phyloP scores from a whole-genome alignment of 2,888 invertebrate species.

The Spatulosminthurus flaviceps region DNA sequence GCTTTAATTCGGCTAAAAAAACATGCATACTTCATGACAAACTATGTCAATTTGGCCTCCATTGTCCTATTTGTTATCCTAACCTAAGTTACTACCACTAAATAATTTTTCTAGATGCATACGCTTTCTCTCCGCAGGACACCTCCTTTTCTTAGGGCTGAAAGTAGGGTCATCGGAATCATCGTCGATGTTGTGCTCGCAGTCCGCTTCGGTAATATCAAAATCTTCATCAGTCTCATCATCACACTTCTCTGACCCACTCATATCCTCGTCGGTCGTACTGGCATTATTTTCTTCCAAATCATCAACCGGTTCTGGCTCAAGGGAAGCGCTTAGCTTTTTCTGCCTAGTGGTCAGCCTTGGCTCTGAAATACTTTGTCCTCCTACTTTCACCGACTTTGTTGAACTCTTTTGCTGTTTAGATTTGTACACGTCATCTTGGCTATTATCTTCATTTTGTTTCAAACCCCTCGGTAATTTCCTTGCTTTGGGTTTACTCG shows the following conservation, averaged over 20 bases:
- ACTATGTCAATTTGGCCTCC: no score
- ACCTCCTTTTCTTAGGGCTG: not conserved
- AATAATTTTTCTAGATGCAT: not conserved
- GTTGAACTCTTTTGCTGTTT: not conserved
- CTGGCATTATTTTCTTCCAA: not conserved
- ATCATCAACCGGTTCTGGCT: not conserved
- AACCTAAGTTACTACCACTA: no score
- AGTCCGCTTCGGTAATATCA: not conserved
- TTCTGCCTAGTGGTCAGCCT: not conserved
- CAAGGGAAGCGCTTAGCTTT: not conserved
- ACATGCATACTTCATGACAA: no score
- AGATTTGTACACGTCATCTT: not conserved
- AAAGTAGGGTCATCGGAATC: not conserved
- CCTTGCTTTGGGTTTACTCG: no score
- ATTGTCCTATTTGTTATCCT: not conserved
- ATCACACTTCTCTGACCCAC: not conserved
- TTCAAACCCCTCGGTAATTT: no score
- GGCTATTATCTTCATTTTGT: no score
- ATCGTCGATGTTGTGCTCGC: not conserved
- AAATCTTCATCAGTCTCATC: not conserved
- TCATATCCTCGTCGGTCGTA: not conserved
- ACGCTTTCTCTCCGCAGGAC: not conserved
- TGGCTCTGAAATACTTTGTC: not conserved
- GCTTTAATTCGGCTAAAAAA: not conserved
- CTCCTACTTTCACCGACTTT: not conserved